Percentiles rank a stretch among this genome's conserved stretches.
Evolutionary conservation across 2,888 invertebrate species (phyloP).

Genomic region (Macroteleia sp.): DNA sequence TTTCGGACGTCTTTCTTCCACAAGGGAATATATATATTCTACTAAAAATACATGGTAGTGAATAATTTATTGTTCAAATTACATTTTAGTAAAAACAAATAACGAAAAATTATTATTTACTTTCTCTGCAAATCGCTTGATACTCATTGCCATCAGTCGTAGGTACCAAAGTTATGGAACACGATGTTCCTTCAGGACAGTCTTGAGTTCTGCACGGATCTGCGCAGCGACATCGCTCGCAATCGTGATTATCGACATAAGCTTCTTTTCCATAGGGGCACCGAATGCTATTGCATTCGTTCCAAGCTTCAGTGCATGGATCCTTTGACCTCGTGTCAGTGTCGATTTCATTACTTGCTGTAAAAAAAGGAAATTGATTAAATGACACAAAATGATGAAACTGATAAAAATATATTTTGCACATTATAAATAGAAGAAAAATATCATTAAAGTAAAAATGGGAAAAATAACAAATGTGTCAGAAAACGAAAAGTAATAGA

Average conservation of each 20-base stretch:
- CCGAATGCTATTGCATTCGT: constrained; percentile 87
- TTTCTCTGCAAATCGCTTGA: constrained; percentile 87
- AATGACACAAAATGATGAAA: too few species aligned
- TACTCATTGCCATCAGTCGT: constrained; percentile 84
- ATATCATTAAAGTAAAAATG: too few species aligned
- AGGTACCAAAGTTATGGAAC: constrained; percentile 86
- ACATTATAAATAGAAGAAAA: too few species aligned
- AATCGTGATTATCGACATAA: constrained; percentile 86
- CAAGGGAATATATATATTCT: too few species aligned
- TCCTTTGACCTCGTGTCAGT: constrained; percentile 81
- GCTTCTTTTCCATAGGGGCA: constrained; percentile 91
- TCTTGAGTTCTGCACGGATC: constrained; percentile 88
- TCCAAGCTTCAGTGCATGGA: constrained; percentile 86
- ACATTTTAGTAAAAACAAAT: too few species aligned
- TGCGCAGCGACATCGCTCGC: constrained; percentile 89
- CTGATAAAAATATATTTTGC: not conserved
- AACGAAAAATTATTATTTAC: constrained; percentile 85
- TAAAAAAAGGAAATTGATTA: constrained; percentile 5
- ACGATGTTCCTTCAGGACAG: constrained; percentile 88
- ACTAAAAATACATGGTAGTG: too few species aligned
- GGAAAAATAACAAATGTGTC: too few species aligned
- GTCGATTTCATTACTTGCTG: constrained; percentile 82
- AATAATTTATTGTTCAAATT: too few species aligned
- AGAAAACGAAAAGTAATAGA: too few species aligned
- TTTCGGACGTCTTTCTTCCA: too few species aligned